Evolutionary conservation across 2,888 invertebrate genomes (phyloP).

Genomic region (Lissonota sp.): DNA sequence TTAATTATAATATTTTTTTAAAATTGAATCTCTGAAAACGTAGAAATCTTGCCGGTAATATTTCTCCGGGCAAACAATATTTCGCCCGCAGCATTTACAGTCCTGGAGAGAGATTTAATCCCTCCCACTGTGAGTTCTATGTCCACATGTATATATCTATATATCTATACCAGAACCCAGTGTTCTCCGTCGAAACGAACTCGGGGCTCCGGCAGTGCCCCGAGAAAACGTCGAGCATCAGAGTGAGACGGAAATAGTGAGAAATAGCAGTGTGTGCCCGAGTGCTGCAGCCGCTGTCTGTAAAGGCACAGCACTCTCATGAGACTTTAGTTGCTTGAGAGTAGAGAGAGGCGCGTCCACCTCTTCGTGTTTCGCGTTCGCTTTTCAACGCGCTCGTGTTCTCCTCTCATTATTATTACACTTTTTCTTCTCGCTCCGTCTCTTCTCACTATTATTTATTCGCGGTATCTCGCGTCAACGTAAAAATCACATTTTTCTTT

Average conservation of each 20-base stretch:
- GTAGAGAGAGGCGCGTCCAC: conserved; percentile 58
- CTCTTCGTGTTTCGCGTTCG: conserved; percentile 50
- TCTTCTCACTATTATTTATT: conserved; percentile 20
- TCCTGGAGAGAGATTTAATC: conserved; percentile 72
- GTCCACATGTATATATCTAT: not conserved
- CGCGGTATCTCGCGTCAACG: not conserved
- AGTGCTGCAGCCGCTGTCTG: conserved; percentile 70
- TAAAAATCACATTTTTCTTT: conserved; percentile 11
- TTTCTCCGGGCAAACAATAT: conserved; percentile 42
- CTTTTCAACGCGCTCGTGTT: conserved; percentile 46
- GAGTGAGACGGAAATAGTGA: not conserved
- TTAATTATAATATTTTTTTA: no score
- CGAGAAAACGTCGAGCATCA: conserved; percentile 59
- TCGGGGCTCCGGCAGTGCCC: conserved; percentile 65
- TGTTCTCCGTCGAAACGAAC: conserved; percentile 63
- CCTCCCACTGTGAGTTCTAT: conserved; percentile 65
- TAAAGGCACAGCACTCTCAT: conserved; percentile 67
- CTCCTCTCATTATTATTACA: not conserved
- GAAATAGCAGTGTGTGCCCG: conserved; percentile 64
- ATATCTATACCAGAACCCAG: conserved; percentile 35
- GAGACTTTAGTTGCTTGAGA: conserved; percentile 17
- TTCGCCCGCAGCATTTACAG: conserved; percentile 61
- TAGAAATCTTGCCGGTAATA: conserved; percentile 35
- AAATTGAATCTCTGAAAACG: not conserved
- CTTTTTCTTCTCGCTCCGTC: not conserved